Conservation (phyloP, 1,140 invertebrate genomes). For the Drosophila grimshawi region DNA sequence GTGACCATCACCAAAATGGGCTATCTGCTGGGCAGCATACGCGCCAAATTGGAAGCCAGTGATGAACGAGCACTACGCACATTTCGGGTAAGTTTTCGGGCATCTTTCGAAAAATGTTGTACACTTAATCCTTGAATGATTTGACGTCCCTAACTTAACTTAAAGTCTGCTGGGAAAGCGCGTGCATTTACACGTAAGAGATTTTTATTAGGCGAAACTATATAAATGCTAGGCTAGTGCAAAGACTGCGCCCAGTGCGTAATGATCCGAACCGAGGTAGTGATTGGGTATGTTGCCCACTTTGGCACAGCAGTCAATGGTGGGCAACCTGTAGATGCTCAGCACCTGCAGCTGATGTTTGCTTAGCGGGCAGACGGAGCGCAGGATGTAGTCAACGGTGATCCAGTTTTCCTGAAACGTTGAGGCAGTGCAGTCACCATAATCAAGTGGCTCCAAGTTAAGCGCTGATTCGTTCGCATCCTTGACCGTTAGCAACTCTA, state of each 20-base stretch:
- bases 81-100: constrained; percentile 66
- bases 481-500: constrained; percentile 68
- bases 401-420: constrained; percentile 91
- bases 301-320: constrained; percentile 86
- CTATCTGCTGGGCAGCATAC: constrained; percentile 75
- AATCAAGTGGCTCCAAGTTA: constrained; percentile 74
- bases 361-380: constrained; percentile 61
- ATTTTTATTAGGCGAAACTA: constrained; percentile 3
- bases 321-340: constrained; percentile 87
- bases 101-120: no score
- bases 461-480: not conserved
- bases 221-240: constrained; percentile 47
- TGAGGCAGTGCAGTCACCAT: constrained; percentile 86
- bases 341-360: constrained; percentile 60
- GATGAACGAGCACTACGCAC: constrained; percentile 65
- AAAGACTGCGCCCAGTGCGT: constrained; percentile 86
- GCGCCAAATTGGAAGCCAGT: constrained; percentile 74
- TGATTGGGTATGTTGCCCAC: constrained; percentile 90
- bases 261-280: constrained; percentile 91
- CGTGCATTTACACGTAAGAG: not conserved
- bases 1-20: constrained; percentile 76
- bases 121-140: no score
- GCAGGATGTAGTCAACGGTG: constrained; percentile 93
- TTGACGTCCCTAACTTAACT: no score
- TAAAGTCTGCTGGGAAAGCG: no score